Evolutionary conservation across 2,797 vertebrate species (phyloP).

Genomic region (Neosalanx taihuensis): DNA sequence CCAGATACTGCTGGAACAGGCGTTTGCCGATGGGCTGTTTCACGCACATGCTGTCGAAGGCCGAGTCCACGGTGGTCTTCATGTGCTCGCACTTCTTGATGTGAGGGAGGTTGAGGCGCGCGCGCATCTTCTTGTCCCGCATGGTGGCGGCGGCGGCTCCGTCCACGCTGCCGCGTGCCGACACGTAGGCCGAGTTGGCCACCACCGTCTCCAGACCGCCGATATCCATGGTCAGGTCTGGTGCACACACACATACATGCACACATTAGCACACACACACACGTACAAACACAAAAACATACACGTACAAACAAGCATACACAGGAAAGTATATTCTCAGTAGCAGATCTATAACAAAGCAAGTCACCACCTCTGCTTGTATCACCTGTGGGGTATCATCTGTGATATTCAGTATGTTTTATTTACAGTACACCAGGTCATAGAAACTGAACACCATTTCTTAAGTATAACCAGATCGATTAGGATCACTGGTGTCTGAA

Average conservation of each 20-base stretch:
- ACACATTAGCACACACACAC: background rate
- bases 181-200: conserved; percentile 80
- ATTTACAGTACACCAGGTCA: background rate
- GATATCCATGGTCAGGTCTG: conserved; percentile 69
- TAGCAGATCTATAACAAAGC: background rate
- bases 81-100: conserved; percentile 71
- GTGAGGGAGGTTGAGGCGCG: conserved; percentile 72
- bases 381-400: background rate
- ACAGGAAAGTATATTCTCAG: background rate
- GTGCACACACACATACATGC: conserved; percentile 10
- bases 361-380: background rate
- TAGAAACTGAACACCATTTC: too few species aligned
- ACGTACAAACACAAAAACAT: background rate
- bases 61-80: conserved; percentile 61
- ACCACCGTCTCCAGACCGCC: conserved; percentile 77
- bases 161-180: conserved; percentile 69
- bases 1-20: conserved; percentile 73
- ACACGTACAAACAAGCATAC: background rate
- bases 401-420: background rate
- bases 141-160: conserved; percentile 55
- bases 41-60: conserved; percentile 71
- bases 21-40: conserved; percentile 72
- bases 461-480: too few species aligned
- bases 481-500: too few species aligned
- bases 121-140: conserved; percentile 76